Base-by-base conservation (phyloP, 2,888 invertebrate species). In the Microplitis deprimator region DNA sequence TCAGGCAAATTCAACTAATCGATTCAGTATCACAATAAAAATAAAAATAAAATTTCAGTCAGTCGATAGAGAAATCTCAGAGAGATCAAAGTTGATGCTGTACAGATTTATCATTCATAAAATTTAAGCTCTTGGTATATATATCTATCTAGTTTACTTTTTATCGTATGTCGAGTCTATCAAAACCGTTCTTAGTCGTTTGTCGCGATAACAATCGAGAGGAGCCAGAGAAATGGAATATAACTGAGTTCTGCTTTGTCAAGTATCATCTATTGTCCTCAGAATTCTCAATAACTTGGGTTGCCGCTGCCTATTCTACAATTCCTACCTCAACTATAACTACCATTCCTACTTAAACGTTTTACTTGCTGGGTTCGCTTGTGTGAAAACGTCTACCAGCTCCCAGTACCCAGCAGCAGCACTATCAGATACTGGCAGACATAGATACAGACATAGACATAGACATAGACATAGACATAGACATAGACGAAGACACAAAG, bases 401-500 rank as follows among this genome's bases (percentile, higher is more conserved):
- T 29, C 29, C 29, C 29, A 29, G 29, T 29, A 29, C 2, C 29
- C 29, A 29, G 29, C 29, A 29, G 29, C 29, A 29, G 29, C 29
- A 4, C 29, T 29, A 50, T 50, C 50, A 50, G 50, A 50, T 50
- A 50, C 10, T 41, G 10, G 10, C 13, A 13, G 8, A 50, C 13
- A 20, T 10, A 50, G 41, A 50, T 6, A 10, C 41, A 50, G 10
- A 50, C 41, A 50, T 13, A 50, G 50, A 50, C 50, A 13, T 10
- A 50, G 50, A 50, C 41, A 10, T 6, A 50, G 10, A 50, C 41
- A 50, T 13, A 50, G 50, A 50, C 50, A 13, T 10, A 50, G 50
- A 50, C 50, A 13, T 8, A 50, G 50, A 50, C 13, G 10, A 13
- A 50, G 50, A 50, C 78, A 78, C 74, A 74, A 70, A 78, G 78